phyloP scores from a whole-genome alignment of 2,797 vertebrate genomes.

The Lutjanus campechanus region DNA sequence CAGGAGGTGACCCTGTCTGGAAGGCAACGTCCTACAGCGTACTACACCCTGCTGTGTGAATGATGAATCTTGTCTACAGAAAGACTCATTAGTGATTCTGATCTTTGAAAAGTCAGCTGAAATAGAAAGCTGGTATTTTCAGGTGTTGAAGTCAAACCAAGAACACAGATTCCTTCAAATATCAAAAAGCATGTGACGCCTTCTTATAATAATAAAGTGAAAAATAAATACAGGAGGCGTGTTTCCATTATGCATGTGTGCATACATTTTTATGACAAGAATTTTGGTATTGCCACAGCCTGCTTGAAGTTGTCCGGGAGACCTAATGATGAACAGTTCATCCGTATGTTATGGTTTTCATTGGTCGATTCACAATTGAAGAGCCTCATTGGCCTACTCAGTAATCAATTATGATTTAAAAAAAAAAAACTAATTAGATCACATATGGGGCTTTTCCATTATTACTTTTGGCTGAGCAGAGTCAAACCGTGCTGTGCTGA shows the following conservation, averaged over 20 bases:
- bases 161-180: not conserved
- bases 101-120: conserved; percentile 30
- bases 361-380: too few relatives aligned
- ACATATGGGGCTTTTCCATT: too few relatives aligned
- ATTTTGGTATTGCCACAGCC: not conserved
- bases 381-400: too few relatives aligned
- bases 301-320: conserved; percentile 8
- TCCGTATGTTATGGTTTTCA: too few relatives aligned
- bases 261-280: not conserved
- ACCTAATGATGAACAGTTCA: conserved; percentile 27
- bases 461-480: too few relatives aligned
- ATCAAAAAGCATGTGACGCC: not conserved
- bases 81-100: conserved; percentile 33
- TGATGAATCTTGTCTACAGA: conserved; percentile 19
- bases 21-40: conserved; percentile 26
- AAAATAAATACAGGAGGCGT: not conserved
- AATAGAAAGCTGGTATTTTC: not conserved
- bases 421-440: too few relatives aligned
- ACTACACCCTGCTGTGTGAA: conserved; percentile 18
- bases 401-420: too few relatives aligned
- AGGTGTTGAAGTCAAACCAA: conserved; percentile 22
- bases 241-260: not conserved
- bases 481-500: too few relatives aligned
- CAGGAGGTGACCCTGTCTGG: conserved; percentile 50
- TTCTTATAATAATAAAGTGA: not conserved